These are phyloP conservation scores for Gasteruption jaculator DNA, from an alignment of 2,888 invertebrate genomes.

Conservation along the genomic window DNA sequence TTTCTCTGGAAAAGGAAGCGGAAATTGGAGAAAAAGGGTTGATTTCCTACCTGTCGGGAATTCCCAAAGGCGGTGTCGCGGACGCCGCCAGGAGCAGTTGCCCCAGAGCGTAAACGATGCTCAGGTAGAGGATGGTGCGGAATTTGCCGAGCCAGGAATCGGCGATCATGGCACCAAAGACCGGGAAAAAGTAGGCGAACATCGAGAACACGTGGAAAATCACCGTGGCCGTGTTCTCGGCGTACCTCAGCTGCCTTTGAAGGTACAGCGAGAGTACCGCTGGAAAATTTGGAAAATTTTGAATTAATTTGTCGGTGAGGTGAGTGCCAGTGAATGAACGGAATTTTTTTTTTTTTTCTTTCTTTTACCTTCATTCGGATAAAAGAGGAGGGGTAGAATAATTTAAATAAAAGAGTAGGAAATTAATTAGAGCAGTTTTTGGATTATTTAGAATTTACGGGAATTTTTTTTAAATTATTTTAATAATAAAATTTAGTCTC, in stretches of 20 bases:
- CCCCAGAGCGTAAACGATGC: conserved; percentile 82
- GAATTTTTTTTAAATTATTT: not conserved
- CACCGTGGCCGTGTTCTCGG: conserved; percentile 72
- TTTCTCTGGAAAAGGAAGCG: no score
- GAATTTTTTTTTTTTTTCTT: not conserved
- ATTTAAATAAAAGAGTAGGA: conserved; percentile 1
- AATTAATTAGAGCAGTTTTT: not conserved
- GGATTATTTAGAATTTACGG: no score
- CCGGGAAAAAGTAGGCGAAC: conserved; percentile 84
- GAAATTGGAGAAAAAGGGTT: no score
- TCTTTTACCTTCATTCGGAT: conserved; percentile 9
- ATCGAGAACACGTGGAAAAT: conserved; percentile 86
- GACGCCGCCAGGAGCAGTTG: conserved; percentile 71
- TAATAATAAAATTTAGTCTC: no score
- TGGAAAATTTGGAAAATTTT: conserved; percentile 57
- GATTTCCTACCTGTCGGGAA: conserved; percentile 61
- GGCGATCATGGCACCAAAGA: conserved; percentile 89
- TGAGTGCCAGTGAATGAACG: not conserved
- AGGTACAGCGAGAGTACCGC: conserved; percentile 92
- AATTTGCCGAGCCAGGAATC: conserved; percentile 92
- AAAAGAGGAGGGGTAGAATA: no score
- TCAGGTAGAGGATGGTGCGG: conserved; percentile 83
- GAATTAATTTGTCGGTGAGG: conserved; percentile 2
- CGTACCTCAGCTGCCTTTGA: conserved; percentile 69
- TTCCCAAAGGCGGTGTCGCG: conserved; percentile 59